Evolutionary conservation across 2,888 invertebrate genomes (phyloP), one percentile per base, ranked within the genome.

Genomic region (Schizaphis graminum): DNA sequence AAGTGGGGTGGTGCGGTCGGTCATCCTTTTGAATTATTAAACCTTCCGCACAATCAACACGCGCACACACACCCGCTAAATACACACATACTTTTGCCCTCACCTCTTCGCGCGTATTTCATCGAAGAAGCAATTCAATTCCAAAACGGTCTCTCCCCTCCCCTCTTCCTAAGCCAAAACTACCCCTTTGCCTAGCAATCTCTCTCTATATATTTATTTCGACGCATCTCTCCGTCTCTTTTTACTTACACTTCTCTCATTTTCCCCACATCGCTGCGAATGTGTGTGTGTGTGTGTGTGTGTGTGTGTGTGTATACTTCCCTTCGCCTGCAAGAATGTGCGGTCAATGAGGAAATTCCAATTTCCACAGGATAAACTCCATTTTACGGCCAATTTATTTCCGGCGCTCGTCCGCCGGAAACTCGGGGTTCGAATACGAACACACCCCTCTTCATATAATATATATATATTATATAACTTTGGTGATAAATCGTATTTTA

Each of bases 361-460:
- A 94, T 94, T 94, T 94, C 94, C 94, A 49, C 94, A 44, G 89
- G 90, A 94, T 86, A 86, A 91, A 94, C 86, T 94, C 90, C 91
- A 94, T 94, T 94, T 94, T 94, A 94, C 91, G 94, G 90, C 94
- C 94, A 94, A 94, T 94, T 94, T 94, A 91, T 85, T 94, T 91
- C 94, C 94, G 91, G 94, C 90, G 85, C 93, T 93, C 88, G 84
- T 57, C 47, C 53, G 67, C 89, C 93, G 93, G 93, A 93, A 93
- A 89, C n/a, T 35, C 16, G 47, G 24, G 35, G 8, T 35, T 77
- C 77, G 35, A 77, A 77, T 35, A 77, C 47, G 47, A 47, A 16
- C 91, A 49, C 91, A 53, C 41, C 91, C 90, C 47, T 90, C 67
- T n/a, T 49, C n/a, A 47, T 24, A 49, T n/a, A n/a, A n/a, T n/a